Base-by-base conservation (phyloP, 2,888 invertebrate genomes). In the Spisula subtruncata region DNA sequence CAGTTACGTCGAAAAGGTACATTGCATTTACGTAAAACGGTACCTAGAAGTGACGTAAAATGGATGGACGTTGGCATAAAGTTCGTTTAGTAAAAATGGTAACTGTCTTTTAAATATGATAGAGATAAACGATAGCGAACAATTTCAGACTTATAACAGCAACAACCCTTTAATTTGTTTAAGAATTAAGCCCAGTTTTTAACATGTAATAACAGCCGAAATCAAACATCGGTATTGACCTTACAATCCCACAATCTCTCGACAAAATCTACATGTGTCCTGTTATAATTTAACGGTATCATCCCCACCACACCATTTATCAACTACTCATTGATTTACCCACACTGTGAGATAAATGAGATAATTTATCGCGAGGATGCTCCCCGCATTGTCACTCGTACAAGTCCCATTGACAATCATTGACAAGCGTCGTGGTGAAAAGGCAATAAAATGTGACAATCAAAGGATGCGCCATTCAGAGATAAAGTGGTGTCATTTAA, bases 321-420 rank as follows among this genome's bases (percentile, higher is more conserved):
- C n/a, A 25, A 6, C 25, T 12, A 5, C 60, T 66, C 25, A 66
- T 66, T 66, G n/a, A 66, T 66, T 66, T 25, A 66, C 25, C 25
- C 25, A 66, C 60, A 10, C 66, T 56, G 83, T 29, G 80, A 88
- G 87, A 88, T 88, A 88, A 88, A 88, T 29, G 80, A 88, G 87
- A 88, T 88, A 88, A 88, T 84, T 88, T 80, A 83, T 48, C 60
- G 29, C 20, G 80, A 35, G n/a, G 87, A 88, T 88, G 87, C 80
- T 75, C 80, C 41, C 60, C 32, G 20, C 12, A 79, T 88, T 88
- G 83, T 88, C 75, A 54, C 32, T 54, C 54, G 1, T 75, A 25
- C 18, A 88, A 88, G 56, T 83, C 83, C 66, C 56, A 12, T 48
- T n/a, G 83, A 18, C 83, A 83, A 46, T 16, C 56, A 20, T 48